phyloP scores from a whole-genome alignment of 2,888 invertebrate genomes.

The Saturnia pavonia region DNA sequence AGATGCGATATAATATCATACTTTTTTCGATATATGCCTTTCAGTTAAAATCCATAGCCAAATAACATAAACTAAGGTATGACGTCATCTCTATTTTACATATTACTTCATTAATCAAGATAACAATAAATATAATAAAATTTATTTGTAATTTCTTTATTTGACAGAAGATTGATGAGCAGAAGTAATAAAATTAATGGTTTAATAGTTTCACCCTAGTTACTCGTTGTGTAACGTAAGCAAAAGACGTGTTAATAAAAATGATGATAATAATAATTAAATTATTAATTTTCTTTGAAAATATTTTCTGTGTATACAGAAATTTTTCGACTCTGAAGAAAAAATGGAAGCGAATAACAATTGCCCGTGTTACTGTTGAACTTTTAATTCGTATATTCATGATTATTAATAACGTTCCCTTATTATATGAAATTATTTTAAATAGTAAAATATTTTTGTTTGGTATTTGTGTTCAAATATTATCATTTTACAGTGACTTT shows the following conservation, averaged over 20 bases:
- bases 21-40: no score
- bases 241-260: neutral
- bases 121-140: no score
- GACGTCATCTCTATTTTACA: no score
- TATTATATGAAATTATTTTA: neutral
- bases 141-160: no score
- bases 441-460: neutral
- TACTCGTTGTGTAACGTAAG: neutral
- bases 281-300: constrained; percentile 12
- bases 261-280: constrained; percentile 7
- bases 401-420: neutral
- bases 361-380: neutral
- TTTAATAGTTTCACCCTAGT: neutral
- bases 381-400: neutral
- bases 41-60: no score
- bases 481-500: neutral
- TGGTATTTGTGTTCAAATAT: neutral
- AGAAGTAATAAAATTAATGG: neutral
- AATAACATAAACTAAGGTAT: no score
- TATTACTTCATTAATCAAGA: no score
- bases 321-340: constrained; percentile 1
- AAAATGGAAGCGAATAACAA: constrained; percentile 1
- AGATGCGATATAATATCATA: no score
- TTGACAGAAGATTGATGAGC: neutral
- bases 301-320: constrained; percentile 15